Conservation (phyloP, 1,140 invertebrate species). For the Ridgeia piscesae region DNA sequence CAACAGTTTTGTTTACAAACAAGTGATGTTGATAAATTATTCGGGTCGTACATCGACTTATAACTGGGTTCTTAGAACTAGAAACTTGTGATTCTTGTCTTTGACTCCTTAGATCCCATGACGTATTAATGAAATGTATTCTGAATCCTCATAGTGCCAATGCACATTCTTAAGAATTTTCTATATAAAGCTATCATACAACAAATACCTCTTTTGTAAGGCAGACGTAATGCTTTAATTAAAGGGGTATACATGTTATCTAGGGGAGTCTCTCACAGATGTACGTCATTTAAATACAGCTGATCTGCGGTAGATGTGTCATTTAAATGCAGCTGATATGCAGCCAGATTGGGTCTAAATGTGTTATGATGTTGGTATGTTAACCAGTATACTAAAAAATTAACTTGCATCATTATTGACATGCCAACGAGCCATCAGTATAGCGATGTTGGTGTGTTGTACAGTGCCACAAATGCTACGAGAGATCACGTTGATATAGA, state of each 20-base stretch:
- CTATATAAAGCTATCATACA: too few relatives aligned
- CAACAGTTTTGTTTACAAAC: too few relatives aligned
- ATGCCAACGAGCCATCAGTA: not conserved
- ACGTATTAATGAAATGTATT: too few relatives aligned
- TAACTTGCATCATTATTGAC: not conserved
- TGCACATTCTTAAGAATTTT: too few relatives aligned
- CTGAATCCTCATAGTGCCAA: too few relatives aligned
- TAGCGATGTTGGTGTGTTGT: not conserved
- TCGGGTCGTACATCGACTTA: not conserved
- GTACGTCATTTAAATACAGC: too few relatives aligned
- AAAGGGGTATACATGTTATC: too few relatives aligned
- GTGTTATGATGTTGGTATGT: not conserved
- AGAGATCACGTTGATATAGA: not conserved
- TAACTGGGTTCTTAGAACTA: not conserved
- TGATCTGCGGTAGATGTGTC: too few relatives aligned
- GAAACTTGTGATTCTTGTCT: not conserved
- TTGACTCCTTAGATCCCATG: not conserved
- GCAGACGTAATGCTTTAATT: too few relatives aligned
- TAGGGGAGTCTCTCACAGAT: not conserved
- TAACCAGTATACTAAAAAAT: not conserved
- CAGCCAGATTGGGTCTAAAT: too few relatives aligned
- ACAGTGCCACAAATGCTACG: not conserved
- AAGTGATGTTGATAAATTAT: not conserved
- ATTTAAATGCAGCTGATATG: too few relatives aligned
- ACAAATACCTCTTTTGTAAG: too few relatives aligned